Conservation (phyloP, 2,797 vertebrate species). For the Sebastes cheni region DNA sequence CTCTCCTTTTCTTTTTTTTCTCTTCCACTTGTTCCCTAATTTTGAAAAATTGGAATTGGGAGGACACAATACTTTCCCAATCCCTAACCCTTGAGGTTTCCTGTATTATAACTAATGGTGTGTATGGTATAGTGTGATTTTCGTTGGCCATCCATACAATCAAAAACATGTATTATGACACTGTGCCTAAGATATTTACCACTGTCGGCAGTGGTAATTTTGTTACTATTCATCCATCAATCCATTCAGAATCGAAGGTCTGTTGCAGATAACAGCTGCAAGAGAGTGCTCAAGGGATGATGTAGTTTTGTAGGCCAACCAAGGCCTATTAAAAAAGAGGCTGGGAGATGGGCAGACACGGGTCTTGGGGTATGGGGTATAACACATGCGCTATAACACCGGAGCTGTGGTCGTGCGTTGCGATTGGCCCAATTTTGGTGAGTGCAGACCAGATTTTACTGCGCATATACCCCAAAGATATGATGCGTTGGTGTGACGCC, state of each 20-base stretch:
- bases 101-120: background rate
- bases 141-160: background rate
- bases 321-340: no score
- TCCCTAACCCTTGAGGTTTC: background rate
- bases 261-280: background rate
- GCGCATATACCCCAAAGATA: no score
- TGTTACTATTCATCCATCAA: background rate
- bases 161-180: conserved; percentile 1
- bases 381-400: no score
- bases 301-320: no score
- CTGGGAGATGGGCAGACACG: no score
- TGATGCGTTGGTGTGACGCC: no score
- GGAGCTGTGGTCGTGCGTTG: no score
- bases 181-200: conserved; percentile 10
- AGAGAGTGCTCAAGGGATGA: no score
- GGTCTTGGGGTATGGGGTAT: no score
- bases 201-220: background rate
- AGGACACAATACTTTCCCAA: background rate
- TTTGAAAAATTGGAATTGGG: background rate
- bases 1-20: background rate
- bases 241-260: background rate
- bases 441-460: no score
- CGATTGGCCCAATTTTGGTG: no score
- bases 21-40: background rate
- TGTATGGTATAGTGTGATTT: background rate